Evolutionary conservation across 2,113 vertebrate genomes (phyloP), one percentile per base, ranked within the genome.

Genomic region (Sinosuthora webbiana): DNA sequence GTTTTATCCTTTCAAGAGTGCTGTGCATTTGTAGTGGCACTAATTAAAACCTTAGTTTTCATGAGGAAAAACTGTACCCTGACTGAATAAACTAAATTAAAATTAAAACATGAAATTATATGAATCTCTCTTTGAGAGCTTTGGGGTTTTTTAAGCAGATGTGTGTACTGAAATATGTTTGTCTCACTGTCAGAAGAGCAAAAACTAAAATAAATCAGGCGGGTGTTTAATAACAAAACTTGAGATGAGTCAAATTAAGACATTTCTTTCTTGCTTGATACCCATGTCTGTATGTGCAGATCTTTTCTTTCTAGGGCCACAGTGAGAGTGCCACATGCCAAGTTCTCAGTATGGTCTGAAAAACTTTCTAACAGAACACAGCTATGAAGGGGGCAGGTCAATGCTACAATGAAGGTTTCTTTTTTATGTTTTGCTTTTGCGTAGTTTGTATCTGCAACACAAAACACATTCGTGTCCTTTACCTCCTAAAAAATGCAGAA

Each of bases 281-380:
- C 3, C 5, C 4, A 7, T 64, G 27, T 62, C 52, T 62, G 3
- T 57, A 15, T 67, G 15, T 82, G 17, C 44, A 59, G 21, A 7
- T 42, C 7, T 63, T 79, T 77, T 62, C 6, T 65, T 60, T 60
- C 28, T 45, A 37, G 33, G 42, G 33, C 57, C 21, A 16, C 1
- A 0, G 1, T 25, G 23, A 73, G 16, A 57, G 7, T 76, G n/a
- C 33, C n/a, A 13, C 2, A 0, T 56, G 27, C 49, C 17, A 55
- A 60, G n/a, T 79, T 62, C 47, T 92, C 4, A 4, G 8, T 50
- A n/a, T 30, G 59, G 25, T n/a, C 41, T 55, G 21, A 50, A 69
- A 74, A 92, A 45, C 13, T 25, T 68, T 37, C 17, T 74, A 17
- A 30, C 8, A 28, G 49, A 21, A 59, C 22, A 30, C 42, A 84